A percentile compares a stretch with the other conserved stretches of the same genome.
Conservation (phyloP, 2,113 vertebrate genomes). For the Eptatretus burgeri region DNA sequence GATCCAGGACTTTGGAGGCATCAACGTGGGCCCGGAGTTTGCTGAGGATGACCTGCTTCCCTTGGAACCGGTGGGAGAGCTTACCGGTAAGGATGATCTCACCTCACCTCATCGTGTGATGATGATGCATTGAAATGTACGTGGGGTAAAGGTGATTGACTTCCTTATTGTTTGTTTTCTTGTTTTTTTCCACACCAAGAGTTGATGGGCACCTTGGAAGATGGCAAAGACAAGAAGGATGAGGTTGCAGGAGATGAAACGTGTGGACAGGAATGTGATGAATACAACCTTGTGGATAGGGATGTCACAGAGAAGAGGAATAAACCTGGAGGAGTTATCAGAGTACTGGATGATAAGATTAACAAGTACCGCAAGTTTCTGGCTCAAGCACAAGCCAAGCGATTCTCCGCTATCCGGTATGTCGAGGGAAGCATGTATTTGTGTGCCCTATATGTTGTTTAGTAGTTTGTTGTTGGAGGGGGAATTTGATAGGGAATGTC, state of each 20-base stretch:
- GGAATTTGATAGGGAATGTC: too few relatives aligned
- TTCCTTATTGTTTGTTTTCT: too few relatives aligned
- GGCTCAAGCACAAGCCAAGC: conserved; percentile 60
- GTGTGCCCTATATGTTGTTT: too few relatives aligned
- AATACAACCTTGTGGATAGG: conserved; percentile 9
- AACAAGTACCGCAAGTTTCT: conserved; percentile 65
- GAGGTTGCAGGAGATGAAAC: conserved; percentile 9
- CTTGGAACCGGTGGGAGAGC: conserved; percentile 21
- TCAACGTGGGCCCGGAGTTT: conserved; percentile 59
- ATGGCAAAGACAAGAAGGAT: neutral
- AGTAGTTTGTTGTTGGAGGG: too few relatives aligned
- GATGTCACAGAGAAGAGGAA: conserved; percentile 12
- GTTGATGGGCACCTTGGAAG: neutral
- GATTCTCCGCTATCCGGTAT: conserved; percentile 72
- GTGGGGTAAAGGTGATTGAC: too few relatives aligned
- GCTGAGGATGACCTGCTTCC: conserved; percentile 52
- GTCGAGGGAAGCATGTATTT: neutral
- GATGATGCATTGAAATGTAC: too few relatives aligned
- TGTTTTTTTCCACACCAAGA: too few relatives aligned
- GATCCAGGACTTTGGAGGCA: conserved; percentile 69
- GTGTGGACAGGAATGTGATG: conserved; percentile 9
- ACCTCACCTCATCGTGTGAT: too few relatives aligned
- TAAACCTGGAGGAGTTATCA: conserved; percentile 21
- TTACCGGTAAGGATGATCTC: neutral
- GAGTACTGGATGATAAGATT: conserved; percentile 58